Percentiles rank a stretch among this genome's conserved stretches.
phyloP scores from a whole-genome alignment of 2,888 invertebrate genomes.

The Siphonodentalium dalli region DNA sequence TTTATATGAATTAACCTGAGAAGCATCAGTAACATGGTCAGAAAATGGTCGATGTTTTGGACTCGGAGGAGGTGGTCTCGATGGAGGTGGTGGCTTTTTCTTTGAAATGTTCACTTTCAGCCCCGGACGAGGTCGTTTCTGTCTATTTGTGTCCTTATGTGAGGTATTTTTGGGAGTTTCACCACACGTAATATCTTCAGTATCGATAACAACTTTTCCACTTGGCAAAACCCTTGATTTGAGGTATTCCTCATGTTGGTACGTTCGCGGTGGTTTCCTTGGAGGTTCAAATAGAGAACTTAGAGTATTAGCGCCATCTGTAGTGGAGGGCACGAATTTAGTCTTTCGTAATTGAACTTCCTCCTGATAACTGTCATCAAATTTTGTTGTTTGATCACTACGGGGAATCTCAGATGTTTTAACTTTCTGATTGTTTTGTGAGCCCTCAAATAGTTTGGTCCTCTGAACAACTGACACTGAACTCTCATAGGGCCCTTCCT shows the following conservation, averaged over 20 bases:
- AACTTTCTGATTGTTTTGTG: no score
- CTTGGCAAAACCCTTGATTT: constrained; percentile 34
- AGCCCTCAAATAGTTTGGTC: no score
- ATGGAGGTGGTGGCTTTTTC: constrained; percentile 21
- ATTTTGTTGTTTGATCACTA: no score
- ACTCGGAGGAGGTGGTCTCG: constrained; percentile 35
- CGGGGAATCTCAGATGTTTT: no score
- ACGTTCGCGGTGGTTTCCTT: constrained; percentile 47
- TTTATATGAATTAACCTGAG: no score
- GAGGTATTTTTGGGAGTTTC: not conserved
- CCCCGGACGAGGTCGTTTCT: not conserved
- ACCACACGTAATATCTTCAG: not conserved
- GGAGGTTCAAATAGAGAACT: no score
- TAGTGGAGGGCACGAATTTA: no score
- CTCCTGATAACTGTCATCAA: no score
- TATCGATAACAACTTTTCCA: constrained; percentile 1
- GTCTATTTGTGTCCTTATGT: not conserved
- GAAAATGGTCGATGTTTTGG: constrained; percentile 31
- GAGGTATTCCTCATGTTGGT: constrained; percentile 51
- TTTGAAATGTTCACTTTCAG: not conserved
- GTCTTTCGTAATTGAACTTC: no score
- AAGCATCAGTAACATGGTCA: constrained; percentile 27
- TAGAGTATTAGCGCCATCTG: no score
- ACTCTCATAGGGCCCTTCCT: no score
- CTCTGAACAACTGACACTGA: no score